phyloP scores from a whole-genome alignment of 1,140 invertebrate species.

The Plectrocnemia conspersa region DNA sequence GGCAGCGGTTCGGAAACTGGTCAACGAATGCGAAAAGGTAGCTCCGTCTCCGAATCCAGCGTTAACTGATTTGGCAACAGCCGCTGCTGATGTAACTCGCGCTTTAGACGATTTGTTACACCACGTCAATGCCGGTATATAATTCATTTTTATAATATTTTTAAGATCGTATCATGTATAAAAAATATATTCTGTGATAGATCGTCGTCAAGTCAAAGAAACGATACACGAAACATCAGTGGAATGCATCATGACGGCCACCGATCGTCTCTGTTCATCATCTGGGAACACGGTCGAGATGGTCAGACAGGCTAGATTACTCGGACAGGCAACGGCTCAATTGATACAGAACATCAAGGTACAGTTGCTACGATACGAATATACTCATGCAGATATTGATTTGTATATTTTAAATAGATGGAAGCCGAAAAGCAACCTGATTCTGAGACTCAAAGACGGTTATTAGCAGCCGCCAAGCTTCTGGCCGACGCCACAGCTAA shows the following conservation, averaged over 20 bases:
- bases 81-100: slow-evolving; percentile 83
- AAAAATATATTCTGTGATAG: slow-evolving; percentile 31
- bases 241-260: slow-evolving; percentile 85
- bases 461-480: slow-evolving; percentile 87
- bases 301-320: slow-evolving; percentile 87
- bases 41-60: slow-evolving; percentile 55
- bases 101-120: slow-evolving; percentile 87
- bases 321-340: slow-evolving; percentile 88
- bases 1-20: slow-evolving; percentile 85
- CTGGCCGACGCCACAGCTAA: slow-evolving; percentile 93
- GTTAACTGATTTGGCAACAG: slow-evolving; percentile 75
- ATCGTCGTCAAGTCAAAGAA: slow-evolving; percentile 50
- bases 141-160: not conserved
- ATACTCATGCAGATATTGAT: not conserved
- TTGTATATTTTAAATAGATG: slow-evolving; percentile 44
- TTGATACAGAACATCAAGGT: slow-evolving; percentile 89
- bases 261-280: slow-evolving; percentile 82
- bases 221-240: slow-evolving; percentile 72
- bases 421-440: slow-evolving; percentile 87
- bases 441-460: slow-evolving; percentile 80
- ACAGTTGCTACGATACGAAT: not conserved
- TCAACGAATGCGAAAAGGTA: slow-evolving; percentile 74
- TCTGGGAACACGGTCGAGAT: slow-evolving; percentile 85
- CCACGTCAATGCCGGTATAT: slow-evolving; percentile 67
- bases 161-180: slow-evolving; percentile 1